phyloP scores from a whole-genome alignment of 2,797 vertebrate genomes.

The Anolis apletophallus region DNA sequence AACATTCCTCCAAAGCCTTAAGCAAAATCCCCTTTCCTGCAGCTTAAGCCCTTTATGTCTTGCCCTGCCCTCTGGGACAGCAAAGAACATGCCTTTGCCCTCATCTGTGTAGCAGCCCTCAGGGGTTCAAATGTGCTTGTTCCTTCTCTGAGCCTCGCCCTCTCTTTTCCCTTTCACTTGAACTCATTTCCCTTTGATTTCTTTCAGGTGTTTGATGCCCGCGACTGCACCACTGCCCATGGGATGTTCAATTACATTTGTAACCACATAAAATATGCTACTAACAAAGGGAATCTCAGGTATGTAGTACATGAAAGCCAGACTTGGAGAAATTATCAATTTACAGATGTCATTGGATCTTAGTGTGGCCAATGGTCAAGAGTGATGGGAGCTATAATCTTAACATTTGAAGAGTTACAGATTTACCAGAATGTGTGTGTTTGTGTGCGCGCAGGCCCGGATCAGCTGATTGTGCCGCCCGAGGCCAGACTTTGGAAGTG shows the following conservation, averaged over 20 bases:
- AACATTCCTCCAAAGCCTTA: neutral
- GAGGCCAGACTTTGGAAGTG: no score
- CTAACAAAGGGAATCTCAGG: conserved; percentile 99
- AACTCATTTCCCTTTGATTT: neutral
- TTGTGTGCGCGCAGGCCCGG: no score
- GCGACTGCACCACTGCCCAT: conserved; percentile 95
- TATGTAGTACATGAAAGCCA: neutral
- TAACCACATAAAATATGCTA: conserved; percentile 98
- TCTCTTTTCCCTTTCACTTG: neutral
- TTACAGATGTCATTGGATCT: neutral
- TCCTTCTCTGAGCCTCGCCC: neutral
- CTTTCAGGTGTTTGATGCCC: conserved; percentile 93
- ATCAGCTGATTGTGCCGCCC: no score
- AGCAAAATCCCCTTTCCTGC: neutral
- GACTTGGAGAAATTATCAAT: neutral
- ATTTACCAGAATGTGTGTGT: neutral
- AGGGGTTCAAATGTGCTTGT: neutral
- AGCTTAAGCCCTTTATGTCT: neutral
- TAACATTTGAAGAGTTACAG: neutral
- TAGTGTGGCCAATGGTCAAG: neutral
- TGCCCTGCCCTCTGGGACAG: neutral
- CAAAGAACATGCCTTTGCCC: neutral
- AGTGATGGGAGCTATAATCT: neutral
- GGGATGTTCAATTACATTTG: conserved; percentile 99
- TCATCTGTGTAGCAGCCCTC: neutral